These are phyloP conservation scores for Drosophila varians DNA, from an alignment of 1,140 invertebrate species.

Conservation along the genomic window DNA sequence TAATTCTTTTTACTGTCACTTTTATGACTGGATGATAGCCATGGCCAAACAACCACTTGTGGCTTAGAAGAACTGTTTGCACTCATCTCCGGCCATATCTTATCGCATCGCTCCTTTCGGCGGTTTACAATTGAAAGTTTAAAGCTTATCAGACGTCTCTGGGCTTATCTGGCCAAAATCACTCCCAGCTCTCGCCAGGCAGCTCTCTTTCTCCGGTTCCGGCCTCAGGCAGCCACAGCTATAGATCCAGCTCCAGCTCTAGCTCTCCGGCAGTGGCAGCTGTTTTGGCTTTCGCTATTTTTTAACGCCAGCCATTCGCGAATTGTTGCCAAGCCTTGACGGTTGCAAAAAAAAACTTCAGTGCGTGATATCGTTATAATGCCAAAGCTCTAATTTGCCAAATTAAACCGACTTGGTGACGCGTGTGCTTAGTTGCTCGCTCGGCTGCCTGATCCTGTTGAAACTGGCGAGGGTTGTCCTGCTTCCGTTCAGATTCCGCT, in stretches of 20 bases:
- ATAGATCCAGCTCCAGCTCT: slow-evolving; percentile 34
- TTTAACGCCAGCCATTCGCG: slow-evolving; percentile 53
- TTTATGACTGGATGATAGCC: slow-evolving; percentile 1
- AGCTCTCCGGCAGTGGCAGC: not conserved
- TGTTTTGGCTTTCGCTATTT: slow-evolving; percentile 11
- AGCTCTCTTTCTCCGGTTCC: slow-evolving; percentile 19
- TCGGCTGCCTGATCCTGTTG: slow-evolving; percentile 31
- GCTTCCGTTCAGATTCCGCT: not conserved
- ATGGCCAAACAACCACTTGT: slow-evolving; percentile 10
- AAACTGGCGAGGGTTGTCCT: not conserved
- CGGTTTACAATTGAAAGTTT: slow-evolving; percentile 37
- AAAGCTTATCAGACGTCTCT: slow-evolving; percentile 43
- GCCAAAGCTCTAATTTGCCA: slow-evolving; percentile 31
- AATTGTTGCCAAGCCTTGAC: slow-evolving; percentile 73
- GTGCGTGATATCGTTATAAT: slow-evolving; percentile 41
- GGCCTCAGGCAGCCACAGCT: slow-evolving; percentile 11
- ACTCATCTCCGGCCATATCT: slow-evolving; percentile 36
- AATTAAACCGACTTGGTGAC: slow-evolving; percentile 33
- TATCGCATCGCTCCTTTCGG: slow-evolving; percentile 21
- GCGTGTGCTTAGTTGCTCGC: slow-evolving; percentile 26
- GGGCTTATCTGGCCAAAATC: slow-evolving; percentile 25
- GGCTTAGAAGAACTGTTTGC: slow-evolving; percentile 25
- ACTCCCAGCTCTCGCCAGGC: not conserved
- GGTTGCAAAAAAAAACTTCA: slow-evolving; percentile 53
- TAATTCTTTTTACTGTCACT: not conserved